phyloP scores from a whole-genome alignment of 2,113 vertebrate species.

The Catharus minimus region DNA sequence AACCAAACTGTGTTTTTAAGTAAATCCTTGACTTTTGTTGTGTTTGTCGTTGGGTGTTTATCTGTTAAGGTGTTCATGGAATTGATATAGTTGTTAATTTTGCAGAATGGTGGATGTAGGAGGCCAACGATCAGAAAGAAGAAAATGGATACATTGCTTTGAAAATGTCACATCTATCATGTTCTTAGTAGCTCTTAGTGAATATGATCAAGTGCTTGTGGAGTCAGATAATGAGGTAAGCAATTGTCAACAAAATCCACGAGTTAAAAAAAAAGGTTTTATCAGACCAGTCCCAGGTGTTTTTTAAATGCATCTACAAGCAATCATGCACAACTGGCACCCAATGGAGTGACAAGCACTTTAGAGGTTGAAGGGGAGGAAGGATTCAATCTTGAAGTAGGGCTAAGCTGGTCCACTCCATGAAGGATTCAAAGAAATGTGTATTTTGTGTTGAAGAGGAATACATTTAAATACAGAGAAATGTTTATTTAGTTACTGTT shows the following conservation, averaged over 20 bases:
- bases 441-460: background rate
- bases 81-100: slow-evolving; percentile 59
- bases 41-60: background rate
- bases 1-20: background rate
- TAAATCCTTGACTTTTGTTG: background rate
- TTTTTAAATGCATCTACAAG: background rate
- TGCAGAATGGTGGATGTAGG: slow-evolving; percentile 97
- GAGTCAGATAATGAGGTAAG: slow-evolving; percentile 96
- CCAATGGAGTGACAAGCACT: background rate
- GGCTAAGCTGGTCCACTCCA: rapidly evolving
- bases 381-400: background rate
- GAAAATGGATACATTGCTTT: slow-evolving; percentile 99
- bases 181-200: slow-evolving; percentile 96
- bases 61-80: background rate
- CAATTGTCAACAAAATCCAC: background rate
- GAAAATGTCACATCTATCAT: slow-evolving; percentile 98
- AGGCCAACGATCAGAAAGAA: slow-evolving; percentile 95
- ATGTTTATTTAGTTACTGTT: background rate
- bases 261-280: background rate
- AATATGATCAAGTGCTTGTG: slow-evolving; percentile 96
- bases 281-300: background rate
- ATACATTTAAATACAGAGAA: background rate
- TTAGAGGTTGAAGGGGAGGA: background rate
- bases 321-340: background rate
- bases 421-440: background rate